Evolutionary conservation across 2,888 invertebrate genomes (phyloP).

Genomic region (Thalpophila matura): DNA sequence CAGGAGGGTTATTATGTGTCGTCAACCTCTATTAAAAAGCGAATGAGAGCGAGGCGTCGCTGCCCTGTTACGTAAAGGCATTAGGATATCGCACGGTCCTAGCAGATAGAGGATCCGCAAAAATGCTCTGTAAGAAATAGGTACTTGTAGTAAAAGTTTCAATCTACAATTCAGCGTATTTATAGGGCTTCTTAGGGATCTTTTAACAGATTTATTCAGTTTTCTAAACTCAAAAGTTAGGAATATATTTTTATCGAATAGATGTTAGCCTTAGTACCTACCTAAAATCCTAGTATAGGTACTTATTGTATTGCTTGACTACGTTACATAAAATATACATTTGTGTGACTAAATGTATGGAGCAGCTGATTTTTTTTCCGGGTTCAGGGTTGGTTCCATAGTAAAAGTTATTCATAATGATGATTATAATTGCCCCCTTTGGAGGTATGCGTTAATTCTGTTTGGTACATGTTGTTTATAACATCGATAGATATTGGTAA

Average conservation of each 20-base stretch:
- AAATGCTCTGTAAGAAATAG: slow-evolving; percentile 11
- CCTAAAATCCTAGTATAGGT: not conserved
- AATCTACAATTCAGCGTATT: slow-evolving; percentile 24
- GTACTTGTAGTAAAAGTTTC: slow-evolving; percentile 35
- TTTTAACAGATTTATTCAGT: slow-evolving; percentile 31
- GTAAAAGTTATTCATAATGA: too few species aligned
- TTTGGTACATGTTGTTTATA: too few species aligned
- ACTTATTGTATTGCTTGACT: not conserved
- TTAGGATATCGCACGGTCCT: slow-evolving; percentile 8
- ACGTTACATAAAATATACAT: too few species aligned
- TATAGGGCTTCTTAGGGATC: slow-evolving; percentile 13
- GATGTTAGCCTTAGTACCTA: not conserved
- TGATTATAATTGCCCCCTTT: too few species aligned
- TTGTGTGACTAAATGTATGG: too few species aligned
- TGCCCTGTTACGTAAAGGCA: slow-evolving; percentile 6
- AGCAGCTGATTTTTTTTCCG: too few species aligned
- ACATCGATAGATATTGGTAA: too few species aligned
- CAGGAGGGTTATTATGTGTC: slow-evolving; percentile 67
- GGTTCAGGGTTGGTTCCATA: too few species aligned
- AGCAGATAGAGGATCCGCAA: slow-evolving; percentile 2
- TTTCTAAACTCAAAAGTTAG: slow-evolving; percentile 19
- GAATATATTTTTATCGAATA: slow-evolving; percentile 12
- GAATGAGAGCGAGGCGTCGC: slow-evolving; percentile 22
- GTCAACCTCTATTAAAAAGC: slow-evolving; percentile 58
- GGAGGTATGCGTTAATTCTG: too few species aligned